These are phyloP conservation scores for Metacarcinus magister DNA, from an alignment of 2,888 invertebrate species.

Conservation along the genomic window DNA sequence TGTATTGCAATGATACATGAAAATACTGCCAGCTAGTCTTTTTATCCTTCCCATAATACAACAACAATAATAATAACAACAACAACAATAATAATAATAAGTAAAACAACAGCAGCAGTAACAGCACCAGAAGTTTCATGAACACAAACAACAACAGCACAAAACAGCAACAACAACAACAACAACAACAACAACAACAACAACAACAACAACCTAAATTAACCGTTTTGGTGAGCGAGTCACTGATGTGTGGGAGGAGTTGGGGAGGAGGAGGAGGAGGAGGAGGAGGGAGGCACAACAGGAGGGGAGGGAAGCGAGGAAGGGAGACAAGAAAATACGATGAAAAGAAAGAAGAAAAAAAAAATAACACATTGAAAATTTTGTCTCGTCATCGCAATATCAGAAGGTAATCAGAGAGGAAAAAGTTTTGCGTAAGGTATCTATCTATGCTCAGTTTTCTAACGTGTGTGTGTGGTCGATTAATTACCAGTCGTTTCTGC, in stretches of 20 bases:
- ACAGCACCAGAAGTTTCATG: background rate
- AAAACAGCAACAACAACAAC: background rate
- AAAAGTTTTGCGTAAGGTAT: background rate
- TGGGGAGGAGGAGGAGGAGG: no score
- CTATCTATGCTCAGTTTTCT: background rate
- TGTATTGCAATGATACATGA: no score
- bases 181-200: background rate
- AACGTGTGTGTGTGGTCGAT: background rate
- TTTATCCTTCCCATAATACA: background rate
- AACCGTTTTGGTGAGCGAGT: no score
- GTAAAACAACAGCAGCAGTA: background rate
- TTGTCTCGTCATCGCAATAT: background rate
- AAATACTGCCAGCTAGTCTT: no score
- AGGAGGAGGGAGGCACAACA: background rate
- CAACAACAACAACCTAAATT: no score
- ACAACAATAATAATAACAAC: background rate
- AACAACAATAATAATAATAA: background rate
- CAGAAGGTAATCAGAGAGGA: constrained; percentile 28
- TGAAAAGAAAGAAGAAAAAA: background rate
- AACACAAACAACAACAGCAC: background rate
- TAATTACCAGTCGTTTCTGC: background rate
- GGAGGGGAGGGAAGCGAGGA: background rate
- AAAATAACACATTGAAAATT: background rate
- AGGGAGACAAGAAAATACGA: background rate
- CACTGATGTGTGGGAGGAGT: background rate